These are phyloP conservation scores for Clusia tigrina DNA, from an alignment of 2,888 invertebrate species.

Conservation along the genomic window DNA sequence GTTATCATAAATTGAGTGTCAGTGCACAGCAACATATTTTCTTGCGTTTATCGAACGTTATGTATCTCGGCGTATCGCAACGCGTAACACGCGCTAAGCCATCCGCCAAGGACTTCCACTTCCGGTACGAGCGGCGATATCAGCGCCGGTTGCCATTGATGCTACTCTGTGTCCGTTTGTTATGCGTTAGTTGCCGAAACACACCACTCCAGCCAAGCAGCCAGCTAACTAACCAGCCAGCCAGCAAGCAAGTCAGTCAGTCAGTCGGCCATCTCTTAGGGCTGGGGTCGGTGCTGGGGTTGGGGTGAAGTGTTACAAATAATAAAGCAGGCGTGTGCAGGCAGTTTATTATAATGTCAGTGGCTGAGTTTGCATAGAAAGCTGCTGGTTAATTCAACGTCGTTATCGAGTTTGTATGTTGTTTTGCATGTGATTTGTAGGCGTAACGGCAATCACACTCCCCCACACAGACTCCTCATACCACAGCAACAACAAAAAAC, in stretches of 20 bases:
- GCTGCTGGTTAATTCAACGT: conserved; percentile 20
- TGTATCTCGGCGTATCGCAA: conserved; percentile 26
- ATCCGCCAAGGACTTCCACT: conserved; percentile 45
- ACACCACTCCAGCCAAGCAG: not conserved
- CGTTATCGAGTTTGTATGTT: conserved; percentile 10
- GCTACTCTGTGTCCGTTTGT: conserved; percentile 4
- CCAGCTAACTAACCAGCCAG: too few species aligned
- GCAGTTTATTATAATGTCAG: conserved; percentile 56
- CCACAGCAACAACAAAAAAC: too few species aligned
- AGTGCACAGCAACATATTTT: conserved; percentile 24
- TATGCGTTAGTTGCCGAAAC: not conserved
- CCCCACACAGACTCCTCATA: too few species aligned
- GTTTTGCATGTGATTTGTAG: conserved; percentile 17
- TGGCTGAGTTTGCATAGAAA: conserved; percentile 29
- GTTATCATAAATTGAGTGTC: not conserved
- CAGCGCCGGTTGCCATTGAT: not conserved
- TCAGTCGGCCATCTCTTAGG: too few species aligned
- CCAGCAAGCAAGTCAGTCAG: too few species aligned
- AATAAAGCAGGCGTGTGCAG: conserved; percentile 62
- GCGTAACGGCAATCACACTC: conserved; percentile 10
- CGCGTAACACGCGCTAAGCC: conserved; percentile 45
- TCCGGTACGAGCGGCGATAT: conserved; percentile 39
- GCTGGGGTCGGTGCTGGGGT: too few species aligned
- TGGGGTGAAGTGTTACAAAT: conserved; percentile 37
- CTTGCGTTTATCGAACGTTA: conserved; percentile 23